Evolutionary conservation across 2,888 invertebrate species (phyloP).

Genomic region (Thereva unica): DNA sequence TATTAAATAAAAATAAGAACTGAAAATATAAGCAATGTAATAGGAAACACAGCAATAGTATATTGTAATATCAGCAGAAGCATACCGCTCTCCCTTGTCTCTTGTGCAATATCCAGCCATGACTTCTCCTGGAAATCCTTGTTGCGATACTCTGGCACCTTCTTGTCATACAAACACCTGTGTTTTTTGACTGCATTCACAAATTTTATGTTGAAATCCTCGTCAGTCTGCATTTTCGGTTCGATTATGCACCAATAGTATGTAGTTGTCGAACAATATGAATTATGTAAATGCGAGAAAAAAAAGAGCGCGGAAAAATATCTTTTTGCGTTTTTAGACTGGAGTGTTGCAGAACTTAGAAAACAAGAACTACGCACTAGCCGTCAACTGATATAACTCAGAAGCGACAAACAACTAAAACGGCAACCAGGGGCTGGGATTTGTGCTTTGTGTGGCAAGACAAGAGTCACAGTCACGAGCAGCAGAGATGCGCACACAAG

Average conservation of each 20-base stretch:
- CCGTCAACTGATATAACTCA: constrained; percentile 46
- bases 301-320: neutral
- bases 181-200: constrained; percentile 60
- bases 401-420: constrained; percentile 49
- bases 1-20: too few species aligned
- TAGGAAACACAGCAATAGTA: too few species aligned
- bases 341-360: neutral
- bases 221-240: constrained; percentile 58
- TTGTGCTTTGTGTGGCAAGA: constrained; percentile 26
- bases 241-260: neutral
- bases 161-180: constrained; percentile 60
- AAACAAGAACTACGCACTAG: neutral
- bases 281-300: neutral
- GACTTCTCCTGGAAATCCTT: constrained; percentile 58
- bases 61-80: neutral
- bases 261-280: neutral
- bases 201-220: constrained; percentile 59
- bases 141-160: constrained; percentile 59
- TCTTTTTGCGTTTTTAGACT: neutral
- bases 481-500: constrained; percentile 30
- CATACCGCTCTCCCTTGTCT: constrained; percentile 56
- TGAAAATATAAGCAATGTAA: too few species aligned
- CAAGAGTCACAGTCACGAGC: constrained; percentile 22
- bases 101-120: constrained; percentile 54
- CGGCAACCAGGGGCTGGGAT: constrained; percentile 43